Base-by-base conservation (phyloP, 1,140 invertebrate genomes). In the Zaprionus davidi region DNA sequence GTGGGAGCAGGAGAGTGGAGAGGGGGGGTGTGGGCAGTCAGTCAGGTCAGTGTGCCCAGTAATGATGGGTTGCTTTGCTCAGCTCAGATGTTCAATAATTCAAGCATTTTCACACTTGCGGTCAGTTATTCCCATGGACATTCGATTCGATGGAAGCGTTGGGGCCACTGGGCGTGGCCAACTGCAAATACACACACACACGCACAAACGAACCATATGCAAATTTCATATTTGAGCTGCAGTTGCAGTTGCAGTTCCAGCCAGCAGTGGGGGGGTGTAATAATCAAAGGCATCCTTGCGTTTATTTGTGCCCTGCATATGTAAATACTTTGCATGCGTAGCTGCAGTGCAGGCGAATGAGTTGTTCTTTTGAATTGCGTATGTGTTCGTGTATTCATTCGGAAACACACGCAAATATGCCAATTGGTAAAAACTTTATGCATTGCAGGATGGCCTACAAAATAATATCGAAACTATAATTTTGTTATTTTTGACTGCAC, bases 101-200 rank as follows among this genome's bases (percentile, higher is more conserved):
- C 81, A 88, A 84, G 78, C 74, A 79, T 81, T 88, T 90, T 88
- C 85, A 88, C 84, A 88, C 84, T 88, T 82, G 75, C 65, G 81
- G 81, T 88, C 79, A 81, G 84, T 62, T 69, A 72, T 79, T 59
- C 74, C 63, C 77, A 67, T 58, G 63, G 67, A 72, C 67, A 76
- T 41, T 62, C 22, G 26, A 28, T 55, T 70, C 67, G 59, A 41
- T 64, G 9, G 9, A 34, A 34, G 31, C 9, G 31, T 34, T 34
- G 31, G 9, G 53, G 28, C 36, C 53, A 15, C 36, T 57, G 60
- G 44, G 56, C 51, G 20, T 51, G 46, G 46, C 46, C 12, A 20
- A 49, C n/a, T 12, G 46, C 20, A 51, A 51, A 51, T 24, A 24
- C 46, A 12, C 9, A 22, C 9, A 46, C 44, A 11, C 44, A 49